These are phyloP conservation scores for Lasioglossum malachurum DNA, from an alignment of 2,888 invertebrate species.

Conservation along the genomic window DNA sequence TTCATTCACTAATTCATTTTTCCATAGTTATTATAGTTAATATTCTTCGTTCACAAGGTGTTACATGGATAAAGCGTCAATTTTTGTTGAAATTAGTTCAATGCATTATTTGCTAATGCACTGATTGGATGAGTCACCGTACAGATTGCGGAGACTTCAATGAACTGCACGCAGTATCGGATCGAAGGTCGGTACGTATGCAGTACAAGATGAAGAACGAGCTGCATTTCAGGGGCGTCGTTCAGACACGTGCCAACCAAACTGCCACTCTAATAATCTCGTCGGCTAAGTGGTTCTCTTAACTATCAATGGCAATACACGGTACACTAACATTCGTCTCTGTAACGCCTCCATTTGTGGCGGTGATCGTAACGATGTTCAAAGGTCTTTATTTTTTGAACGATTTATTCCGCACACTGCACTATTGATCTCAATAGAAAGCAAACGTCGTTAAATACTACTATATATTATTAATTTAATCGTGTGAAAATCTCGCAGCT, in stretches of 20 bases:
- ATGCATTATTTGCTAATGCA: background rate
- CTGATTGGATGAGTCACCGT: background rate
- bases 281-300: conserved; percentile 38
- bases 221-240: conserved; percentile 40
- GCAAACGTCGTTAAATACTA: background rate
- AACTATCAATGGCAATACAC: conserved; percentile 31
- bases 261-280: conserved; percentile 66
- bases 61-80: background rate
- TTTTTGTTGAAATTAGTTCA: background rate
- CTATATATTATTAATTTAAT: background rate
- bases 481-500: background rate
- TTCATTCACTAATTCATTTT: background rate
- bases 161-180: background rate
- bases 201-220: conserved; percentile 23
- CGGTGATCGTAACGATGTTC: background rate
- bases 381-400: background rate
- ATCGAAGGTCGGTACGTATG: background rate
- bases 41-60: background rate
- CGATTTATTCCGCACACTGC: background rate
- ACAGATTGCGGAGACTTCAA: conserved; percentile 5
- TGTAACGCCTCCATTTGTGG: background rate
- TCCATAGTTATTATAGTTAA: background rate
- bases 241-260: conserved; percentile 72
- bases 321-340: conserved; percentile 15
- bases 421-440: background rate